Conservation (phyloP, 2,113 vertebrate genomes). For the Cervus canadensis region DNA sequence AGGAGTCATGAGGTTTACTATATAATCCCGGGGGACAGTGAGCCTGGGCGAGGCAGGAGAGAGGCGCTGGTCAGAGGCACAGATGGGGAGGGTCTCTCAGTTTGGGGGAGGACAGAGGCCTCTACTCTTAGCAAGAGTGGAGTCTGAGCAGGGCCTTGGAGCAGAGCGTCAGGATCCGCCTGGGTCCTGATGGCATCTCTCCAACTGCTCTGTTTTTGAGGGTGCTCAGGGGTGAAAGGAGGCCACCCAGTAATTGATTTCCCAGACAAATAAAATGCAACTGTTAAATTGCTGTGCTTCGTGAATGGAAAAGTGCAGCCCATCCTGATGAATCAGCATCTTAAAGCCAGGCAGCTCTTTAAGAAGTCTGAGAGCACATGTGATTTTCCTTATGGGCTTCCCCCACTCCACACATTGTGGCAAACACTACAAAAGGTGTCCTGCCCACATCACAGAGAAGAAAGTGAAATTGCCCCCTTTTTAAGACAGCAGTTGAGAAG, state of each 20-base stretch:
- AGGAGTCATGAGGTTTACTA: not conserved
- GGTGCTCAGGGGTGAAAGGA: not conserved
- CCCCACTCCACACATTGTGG: not conserved
- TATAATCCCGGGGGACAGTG: too few species aligned
- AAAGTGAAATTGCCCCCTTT: conserved; percentile 40
- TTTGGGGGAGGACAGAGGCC: not conserved
- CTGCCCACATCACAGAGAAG: conserved; percentile 33
- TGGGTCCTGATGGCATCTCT: not conserved
- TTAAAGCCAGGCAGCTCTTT: not conserved
- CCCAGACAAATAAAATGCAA: not conserved
- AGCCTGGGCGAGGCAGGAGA: not conserved
- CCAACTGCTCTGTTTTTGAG: not conserved
- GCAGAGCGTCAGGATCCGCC: not conserved
- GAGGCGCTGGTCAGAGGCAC: accelerated
- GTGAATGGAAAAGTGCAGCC: not conserved
- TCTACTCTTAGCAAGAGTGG: not conserved
- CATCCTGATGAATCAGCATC: not conserved
- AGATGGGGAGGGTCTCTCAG: not conserved
- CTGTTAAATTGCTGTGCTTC: not conserved
- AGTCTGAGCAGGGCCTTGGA: not conserved
- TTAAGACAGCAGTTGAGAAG: conserved; percentile 15
- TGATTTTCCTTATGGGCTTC: not conserved
- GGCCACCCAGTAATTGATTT: not conserved
- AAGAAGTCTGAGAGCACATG: not conserved
- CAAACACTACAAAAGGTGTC: conserved; percentile 23